Evolutionary conservation across 2,113 vertebrate species (phyloP).

Genomic region (Syngnathus scovelli): DNA sequence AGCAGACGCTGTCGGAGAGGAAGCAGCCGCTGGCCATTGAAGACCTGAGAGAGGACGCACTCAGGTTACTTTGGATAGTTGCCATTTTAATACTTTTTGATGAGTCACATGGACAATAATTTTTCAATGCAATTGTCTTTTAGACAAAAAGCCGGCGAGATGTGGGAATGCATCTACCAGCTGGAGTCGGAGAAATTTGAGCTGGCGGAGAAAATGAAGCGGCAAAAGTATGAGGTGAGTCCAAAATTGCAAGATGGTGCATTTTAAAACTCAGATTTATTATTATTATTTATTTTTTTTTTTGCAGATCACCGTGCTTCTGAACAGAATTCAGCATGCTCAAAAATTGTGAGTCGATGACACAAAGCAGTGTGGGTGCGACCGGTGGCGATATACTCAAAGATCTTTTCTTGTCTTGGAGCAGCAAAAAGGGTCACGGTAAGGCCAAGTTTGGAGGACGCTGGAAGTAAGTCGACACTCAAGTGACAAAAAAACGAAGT

Average conservation of each 20-base stretch:
- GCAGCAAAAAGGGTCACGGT: conserved; percentile 65
- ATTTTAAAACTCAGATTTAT: neutral
- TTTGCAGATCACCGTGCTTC: conserved; percentile 68
- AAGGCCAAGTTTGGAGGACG: conserved; percentile 69
- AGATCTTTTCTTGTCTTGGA: conserved; percentile 16
- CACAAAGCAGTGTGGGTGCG: neutral
- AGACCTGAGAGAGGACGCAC: conserved; percentile 74
- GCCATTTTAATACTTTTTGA: no score
- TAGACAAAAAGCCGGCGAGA: conserved; percentile 76
- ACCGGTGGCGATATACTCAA: conserved; percentile 2
- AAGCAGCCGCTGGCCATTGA: conserved; percentile 74
- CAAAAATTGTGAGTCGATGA: conserved; percentile 74
- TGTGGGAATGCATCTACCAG: conserved; percentile 80
- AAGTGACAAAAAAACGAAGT: neutral
- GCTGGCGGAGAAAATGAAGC: conserved; percentile 77
- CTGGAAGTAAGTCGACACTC: conserved; percentile 56
- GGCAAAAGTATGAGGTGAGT: conserved; percentile 85
- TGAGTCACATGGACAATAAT: neutral
- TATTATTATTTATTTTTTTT: no score
- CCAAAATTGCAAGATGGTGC: neutral
- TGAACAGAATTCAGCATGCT: conserved; percentile 75
- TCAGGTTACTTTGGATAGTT: conserved; percentile 63
- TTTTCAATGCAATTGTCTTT: neutral
- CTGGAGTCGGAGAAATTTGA: conserved; percentile 91
- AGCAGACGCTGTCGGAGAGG: conserved; percentile 77